phyloP scores from a whole-genome alignment of 2,797 vertebrate genomes.

The Protosalanx chinensis region DNA sequence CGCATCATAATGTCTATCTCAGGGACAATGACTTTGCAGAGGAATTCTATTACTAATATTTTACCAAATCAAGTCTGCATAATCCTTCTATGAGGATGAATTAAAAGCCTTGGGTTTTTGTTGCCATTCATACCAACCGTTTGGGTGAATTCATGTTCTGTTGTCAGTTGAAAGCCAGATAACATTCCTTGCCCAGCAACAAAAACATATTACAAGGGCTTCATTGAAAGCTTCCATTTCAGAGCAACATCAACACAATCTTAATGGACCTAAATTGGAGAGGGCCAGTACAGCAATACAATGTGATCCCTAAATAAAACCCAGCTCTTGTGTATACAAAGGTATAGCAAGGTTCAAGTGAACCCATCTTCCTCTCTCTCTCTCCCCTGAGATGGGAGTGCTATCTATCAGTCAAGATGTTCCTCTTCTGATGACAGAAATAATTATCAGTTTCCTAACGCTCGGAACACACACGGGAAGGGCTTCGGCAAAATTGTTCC shows the following conservation, averaged over 20 bases:
- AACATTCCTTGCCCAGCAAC: not conserved
- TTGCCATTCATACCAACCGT: not conserved
- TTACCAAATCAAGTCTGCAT: not conserved
- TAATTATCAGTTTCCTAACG: too few species aligned
- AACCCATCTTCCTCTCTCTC: too few species aligned
- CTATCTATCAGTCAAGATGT: too few species aligned
- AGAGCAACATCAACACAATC: too few species aligned
- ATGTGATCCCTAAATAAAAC: not conserved
- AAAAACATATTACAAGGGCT: not conserved
- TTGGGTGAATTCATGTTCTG: not conserved
- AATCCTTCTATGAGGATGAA: not conserved
- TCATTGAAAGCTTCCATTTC: not conserved
- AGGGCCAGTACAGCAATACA: not conserved
- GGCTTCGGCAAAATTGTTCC: too few species aligned
- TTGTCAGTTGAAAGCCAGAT: not conserved
- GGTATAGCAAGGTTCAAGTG: too few species aligned
- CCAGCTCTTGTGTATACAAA: too few species aligned
- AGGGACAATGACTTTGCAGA: not conserved
- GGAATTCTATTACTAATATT: not conserved
- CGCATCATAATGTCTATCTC: not conserved
- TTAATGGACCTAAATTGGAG: not conserved
- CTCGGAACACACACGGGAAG: too few species aligned
- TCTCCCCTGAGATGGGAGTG: too few species aligned
- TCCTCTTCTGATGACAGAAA: too few species aligned
- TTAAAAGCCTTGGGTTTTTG: not conserved